Base-by-base conservation (phyloP, 2,888 invertebrate species). In the Acleris literana region DNA sequence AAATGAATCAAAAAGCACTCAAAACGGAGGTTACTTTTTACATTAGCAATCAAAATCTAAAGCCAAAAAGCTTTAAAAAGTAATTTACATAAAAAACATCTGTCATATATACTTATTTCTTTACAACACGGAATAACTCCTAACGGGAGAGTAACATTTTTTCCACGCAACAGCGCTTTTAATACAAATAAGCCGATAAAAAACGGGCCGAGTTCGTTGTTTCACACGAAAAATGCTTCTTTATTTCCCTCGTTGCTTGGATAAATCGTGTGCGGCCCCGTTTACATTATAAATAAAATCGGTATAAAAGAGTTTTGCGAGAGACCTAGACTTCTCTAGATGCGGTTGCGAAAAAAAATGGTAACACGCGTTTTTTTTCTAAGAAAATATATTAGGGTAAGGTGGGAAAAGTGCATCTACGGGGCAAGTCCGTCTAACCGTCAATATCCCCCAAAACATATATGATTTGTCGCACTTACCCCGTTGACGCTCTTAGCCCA, bases 171-270 rank as follows among this genome's bases (percentile, higher is more conserved):
- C 81, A 79, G 79, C 77, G 77, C 81, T 76, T 80, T 82, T 80
- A 82, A 77, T 77, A 79, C 77, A 82, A 82, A 82, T 83, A 82
- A 84, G 77, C 80, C 76, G 78, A 80, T 84, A 83, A 82, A 78
- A 82, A 84, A 84, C 77, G 80, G 69, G 69, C 76, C 65, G 75
- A 75, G 81, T 82, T 80, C 71, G 73, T 79, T 80, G 78, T 80
- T 81, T 74, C 72, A 70, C 71, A 72, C 72, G 72, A 76, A 77
- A 65, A 82, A 81, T 74, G 73, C 71, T 80, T 73, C 72, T 82
- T 81, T 84, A 77, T 81, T 81, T 74, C 74, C 70, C 72, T 71
- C 76, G 75, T 75, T 79, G 72, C 75, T 78, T 74, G 76, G 76
- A 78, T 82, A 80, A 81, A 83, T 81, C 74, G 78, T 72, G 70